Percentiles rank a stretch among this genome's conserved stretches.
phyloP scores from a whole-genome alignment of 2,888 invertebrate genomes.

The Brachylomia viminalis region DNA sequence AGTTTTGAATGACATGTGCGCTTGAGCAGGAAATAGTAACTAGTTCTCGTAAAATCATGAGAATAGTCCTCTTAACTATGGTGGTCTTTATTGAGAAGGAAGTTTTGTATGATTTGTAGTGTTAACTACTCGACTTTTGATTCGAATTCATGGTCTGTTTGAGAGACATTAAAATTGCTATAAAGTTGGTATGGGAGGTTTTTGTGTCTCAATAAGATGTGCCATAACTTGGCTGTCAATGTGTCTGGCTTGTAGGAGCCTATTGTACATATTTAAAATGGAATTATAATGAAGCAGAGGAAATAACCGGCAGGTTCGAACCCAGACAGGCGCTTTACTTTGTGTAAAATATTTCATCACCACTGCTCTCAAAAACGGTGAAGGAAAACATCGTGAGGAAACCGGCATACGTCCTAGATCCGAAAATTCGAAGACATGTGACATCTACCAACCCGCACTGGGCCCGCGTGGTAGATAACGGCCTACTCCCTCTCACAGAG shows the following conservation, averaged over 20 bases:
- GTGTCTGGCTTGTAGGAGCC: neutral
- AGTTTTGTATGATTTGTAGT: constrained; percentile 17
- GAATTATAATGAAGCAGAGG: neutral
- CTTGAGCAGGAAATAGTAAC: constrained; percentile 66
- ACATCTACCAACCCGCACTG: too few relatives aligned
- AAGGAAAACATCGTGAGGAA: too few relatives aligned
- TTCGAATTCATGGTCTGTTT: constrained; percentile 10
- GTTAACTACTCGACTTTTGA: constrained; percentile 5
- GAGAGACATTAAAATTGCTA: constrained; percentile 9
- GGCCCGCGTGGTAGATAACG: too few relatives aligned
- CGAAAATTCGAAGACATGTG: too few relatives aligned
- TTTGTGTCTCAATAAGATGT: constrained; percentile 23
- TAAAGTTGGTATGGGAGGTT: constrained; percentile 12
- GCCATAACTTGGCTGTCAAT: neutral
- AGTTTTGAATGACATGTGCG: constrained; percentile 74
- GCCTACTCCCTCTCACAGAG: too few relatives aligned
- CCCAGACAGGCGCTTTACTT: too few relatives aligned
- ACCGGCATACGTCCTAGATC: too few relatives aligned
- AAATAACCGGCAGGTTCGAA: too few relatives aligned
- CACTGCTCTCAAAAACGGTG: too few relatives aligned
- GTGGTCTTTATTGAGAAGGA: constrained; percentile 37
- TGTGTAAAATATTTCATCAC: too few relatives aligned
- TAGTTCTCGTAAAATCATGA: constrained; percentile 56
- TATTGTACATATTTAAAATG: neutral
- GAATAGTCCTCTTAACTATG: constrained; percentile 47